These are phyloP conservation scores for Mycetomoellerius zeteki DNA, from an alignment of 1,140 invertebrate genomes.

Conservation along the genomic window DNA sequence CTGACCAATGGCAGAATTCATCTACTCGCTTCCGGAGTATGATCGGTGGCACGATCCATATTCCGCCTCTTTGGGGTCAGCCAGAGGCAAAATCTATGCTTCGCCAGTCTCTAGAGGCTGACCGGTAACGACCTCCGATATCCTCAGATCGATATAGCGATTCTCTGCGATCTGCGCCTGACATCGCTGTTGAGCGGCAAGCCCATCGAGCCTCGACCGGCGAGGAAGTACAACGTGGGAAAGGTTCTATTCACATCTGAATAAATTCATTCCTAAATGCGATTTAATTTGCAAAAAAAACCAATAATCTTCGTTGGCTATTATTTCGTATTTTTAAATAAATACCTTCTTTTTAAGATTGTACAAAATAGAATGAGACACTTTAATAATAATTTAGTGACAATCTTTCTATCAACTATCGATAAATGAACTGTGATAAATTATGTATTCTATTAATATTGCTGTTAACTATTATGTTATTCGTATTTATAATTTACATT, in stretches of 20 bases:
- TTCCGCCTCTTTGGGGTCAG: background rate
- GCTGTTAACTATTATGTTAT: constrained; percentile 2
- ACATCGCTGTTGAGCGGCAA: constrained; percentile 22
- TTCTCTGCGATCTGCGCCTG: constrained; percentile 37
- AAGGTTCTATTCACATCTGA: background rate
- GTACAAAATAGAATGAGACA: background rate
- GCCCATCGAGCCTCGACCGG: constrained; percentile 3
- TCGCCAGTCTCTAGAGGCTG: constrained; percentile 21
- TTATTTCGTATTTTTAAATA: constrained; percentile 19
- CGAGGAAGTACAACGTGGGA: background rate
- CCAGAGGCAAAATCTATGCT: constrained; percentile 48
- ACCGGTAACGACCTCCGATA: constrained; percentile 39
- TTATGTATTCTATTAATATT: background rate
- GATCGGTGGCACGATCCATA: constrained; percentile 43
- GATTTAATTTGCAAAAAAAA: background rate
- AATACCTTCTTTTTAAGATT: background rate
- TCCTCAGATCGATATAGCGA: constrained; percentile 47
- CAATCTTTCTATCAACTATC: background rate
- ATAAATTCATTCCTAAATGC: background rate
- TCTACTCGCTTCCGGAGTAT: constrained; percentile 34
- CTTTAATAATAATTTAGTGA: background rate
- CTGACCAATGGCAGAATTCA: constrained; percentile 39
- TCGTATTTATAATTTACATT: constrained; percentile 16
- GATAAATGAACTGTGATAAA: background rate
- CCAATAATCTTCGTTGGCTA: background rate